Percentiles rank a stretch among this genome's conserved stretches.
Conservation (phyloP, 2,113 vertebrate species). For the Mohoua ochrocephala region DNA sequence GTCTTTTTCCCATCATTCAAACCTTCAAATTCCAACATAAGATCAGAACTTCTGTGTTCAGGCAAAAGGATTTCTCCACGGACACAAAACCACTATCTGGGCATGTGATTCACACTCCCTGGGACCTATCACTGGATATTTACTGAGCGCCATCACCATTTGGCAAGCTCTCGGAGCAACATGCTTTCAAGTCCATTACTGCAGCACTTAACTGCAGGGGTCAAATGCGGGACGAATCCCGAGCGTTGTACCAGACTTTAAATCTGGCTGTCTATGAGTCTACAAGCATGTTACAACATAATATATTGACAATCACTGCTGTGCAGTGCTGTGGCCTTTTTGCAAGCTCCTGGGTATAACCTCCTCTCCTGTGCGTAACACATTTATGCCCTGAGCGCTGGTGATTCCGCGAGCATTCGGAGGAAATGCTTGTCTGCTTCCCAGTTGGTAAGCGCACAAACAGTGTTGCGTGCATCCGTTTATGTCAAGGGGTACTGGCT, state of each 20-base stretch:
- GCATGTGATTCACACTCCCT: not conserved
- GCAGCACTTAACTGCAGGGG: not conserved
- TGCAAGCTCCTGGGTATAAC: not conserved
- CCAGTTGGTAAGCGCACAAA: not conserved
- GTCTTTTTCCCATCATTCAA: not conserved
- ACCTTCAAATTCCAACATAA: not conserved
- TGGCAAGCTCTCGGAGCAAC: not conserved
- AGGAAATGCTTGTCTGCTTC: not conserved
- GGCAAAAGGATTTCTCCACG: not conserved
- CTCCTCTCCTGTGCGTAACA: not conserved
- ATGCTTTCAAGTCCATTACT: not conserved
- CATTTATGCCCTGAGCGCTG: not conserved
- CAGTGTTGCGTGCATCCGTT: accelerated
- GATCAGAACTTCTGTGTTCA: not conserved
- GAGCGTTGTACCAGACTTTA: not conserved
- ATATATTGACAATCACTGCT: not conserved
- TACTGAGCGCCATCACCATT: not conserved
- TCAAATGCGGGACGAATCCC: not conserved
- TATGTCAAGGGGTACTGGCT: no score
- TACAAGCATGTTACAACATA: not conserved
- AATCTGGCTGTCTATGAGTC: not conserved
- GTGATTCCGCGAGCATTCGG: not conserved
- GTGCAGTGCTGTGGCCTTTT: not conserved
- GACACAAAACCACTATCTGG: not conserved
- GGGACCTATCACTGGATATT: not conserved